Conservation (phyloP, 1,140 invertebrate species). For the Sweltsa coloradensis region DNA sequence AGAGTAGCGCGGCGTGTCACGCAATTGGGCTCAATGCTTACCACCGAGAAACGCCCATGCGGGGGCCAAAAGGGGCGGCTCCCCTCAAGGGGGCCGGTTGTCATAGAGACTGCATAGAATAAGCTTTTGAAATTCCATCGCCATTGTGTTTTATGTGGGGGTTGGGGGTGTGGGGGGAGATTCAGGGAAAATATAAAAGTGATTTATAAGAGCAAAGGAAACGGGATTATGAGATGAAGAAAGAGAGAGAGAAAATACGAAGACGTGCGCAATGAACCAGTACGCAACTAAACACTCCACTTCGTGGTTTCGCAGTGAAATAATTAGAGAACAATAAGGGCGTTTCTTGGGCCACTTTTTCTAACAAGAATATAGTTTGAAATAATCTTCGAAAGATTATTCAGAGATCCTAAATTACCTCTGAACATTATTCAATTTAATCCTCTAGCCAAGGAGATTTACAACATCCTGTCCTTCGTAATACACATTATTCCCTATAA, state of each 20-base stretch:
- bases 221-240: neutral
- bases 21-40: neutral
- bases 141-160: slow-evolving; percentile 1
- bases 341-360: too few species aligned
- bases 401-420: too few species aligned
- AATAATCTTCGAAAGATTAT: too few species aligned
- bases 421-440: too few species aligned
- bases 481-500: too few species aligned
- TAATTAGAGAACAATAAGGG: too few species aligned
- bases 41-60: slow-evolving; percentile 4
- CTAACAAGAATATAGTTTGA: too few species aligned
- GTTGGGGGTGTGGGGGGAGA: neutral
- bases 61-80: slow-evolving; percentile 1
- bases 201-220: slow-evolving; percentile 8
- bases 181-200: slow-evolving; percentile 5
- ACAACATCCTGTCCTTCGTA: too few species aligned
- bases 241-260: neutral
- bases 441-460: too few species aligned
- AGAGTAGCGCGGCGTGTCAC: neutral
- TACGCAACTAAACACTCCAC: too few species aligned
- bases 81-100: neutral
- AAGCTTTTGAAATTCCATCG: slow-evolving; percentile 7
- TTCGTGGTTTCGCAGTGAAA: too few species aligned
- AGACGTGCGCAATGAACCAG: too few species aligned
- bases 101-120: slow-evolving; percentile 3